phyloP scores from a whole-genome alignment of 2,113 vertebrate species.

The Halcyon malimbica region DNA sequence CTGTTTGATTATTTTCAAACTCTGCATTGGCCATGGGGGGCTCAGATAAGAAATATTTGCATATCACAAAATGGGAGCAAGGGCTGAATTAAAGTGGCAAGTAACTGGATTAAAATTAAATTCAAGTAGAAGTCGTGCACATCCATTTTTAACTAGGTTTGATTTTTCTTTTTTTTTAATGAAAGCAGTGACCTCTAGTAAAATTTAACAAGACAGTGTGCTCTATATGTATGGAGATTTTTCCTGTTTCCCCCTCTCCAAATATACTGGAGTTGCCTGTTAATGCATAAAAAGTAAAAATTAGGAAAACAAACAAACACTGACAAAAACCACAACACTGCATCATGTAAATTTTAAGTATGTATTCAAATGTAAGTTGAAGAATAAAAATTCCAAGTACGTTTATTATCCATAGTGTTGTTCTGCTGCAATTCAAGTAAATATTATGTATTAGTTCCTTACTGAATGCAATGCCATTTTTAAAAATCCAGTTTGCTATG shows the following conservation, averaged over 20 bases:
- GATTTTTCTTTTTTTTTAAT: not conserved
- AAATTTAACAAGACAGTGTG: not conserved
- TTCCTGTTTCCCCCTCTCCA: not conserved
- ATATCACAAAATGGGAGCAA: slow-evolving; percentile 19
- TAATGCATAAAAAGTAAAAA: not conserved
- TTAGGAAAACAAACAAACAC: too few species aligned
- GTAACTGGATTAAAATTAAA: slow-evolving; percentile 50
- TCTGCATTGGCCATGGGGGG: slow-evolving; percentile 28
- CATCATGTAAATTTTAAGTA: not conserved
- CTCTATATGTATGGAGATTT: not conserved
- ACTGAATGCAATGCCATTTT: not conserved
- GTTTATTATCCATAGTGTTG: not conserved
- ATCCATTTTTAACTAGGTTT: not conserved
- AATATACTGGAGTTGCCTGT: not conserved
- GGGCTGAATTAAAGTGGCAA: slow-evolving; percentile 54
- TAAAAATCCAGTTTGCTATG: not conserved
- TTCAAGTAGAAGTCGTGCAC: not conserved
- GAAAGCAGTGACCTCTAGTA: not conserved
- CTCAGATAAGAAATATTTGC: slow-evolving; percentile 60
- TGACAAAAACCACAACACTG: too few species aligned
- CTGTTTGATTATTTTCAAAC: slow-evolving; percentile 72
- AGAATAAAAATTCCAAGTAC: not conserved
- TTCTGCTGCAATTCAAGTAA: slow-evolving; percentile 1
- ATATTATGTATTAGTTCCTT: not conserved
- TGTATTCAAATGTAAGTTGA: not conserved